These are phyloP conservation scores for Sebastiscus albofasciatus DNA, from an alignment of 2,797 vertebrate species.

Conservation along the genomic window DNA sequence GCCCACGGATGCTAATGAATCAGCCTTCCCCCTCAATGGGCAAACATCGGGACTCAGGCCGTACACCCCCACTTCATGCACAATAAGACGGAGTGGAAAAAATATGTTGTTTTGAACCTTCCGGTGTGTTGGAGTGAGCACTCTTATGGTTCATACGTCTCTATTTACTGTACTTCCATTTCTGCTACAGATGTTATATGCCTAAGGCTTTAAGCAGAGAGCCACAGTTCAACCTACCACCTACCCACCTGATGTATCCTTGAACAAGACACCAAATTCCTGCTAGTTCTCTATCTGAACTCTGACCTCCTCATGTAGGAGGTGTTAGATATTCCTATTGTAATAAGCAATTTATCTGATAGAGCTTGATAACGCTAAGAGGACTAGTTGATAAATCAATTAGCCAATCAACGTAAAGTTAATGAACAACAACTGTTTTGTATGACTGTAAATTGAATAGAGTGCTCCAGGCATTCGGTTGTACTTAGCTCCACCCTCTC, in stretches of 20 bases:
- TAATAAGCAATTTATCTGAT: not conserved
- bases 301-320: not conserved
- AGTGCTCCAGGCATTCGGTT: no score
- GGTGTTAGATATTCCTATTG: not conserved
- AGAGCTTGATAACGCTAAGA: not conserved
- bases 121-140: not conserved
- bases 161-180: not conserved
- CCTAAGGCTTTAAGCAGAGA: not conserved
- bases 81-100: not conserved
- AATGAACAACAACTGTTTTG: not conserved
- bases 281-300: not conserved
- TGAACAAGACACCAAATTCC: not conserved
- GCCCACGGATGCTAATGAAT: conserved; percentile 45
- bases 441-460: no score
- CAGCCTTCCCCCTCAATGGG: not conserved
- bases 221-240: not conserved
- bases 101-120: not conserved
- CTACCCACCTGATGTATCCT: not conserved
- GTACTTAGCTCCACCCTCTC: no score
- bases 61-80: conserved; percentile 2
- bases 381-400: not conserved
- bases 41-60: not conserved
- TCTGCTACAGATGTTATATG: not conserved
- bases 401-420: not conserved
- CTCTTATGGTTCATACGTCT: not conserved